phyloP scores from a whole-genome alignment of 2,888 invertebrate genomes.

The Drosophila macrospina region DNA sequence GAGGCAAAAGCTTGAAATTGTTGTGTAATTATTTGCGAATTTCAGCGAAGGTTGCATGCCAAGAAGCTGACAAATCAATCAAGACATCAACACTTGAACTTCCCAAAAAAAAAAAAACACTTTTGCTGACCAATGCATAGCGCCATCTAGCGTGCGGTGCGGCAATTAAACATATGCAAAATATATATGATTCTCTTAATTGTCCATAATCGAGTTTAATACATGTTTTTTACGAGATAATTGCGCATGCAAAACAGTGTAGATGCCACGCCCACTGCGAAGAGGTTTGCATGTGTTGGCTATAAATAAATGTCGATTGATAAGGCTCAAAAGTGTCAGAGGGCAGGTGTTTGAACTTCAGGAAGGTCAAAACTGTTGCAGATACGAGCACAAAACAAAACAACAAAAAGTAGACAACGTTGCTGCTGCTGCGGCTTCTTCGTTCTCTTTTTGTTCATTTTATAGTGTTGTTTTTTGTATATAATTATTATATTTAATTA shows the following conservation, averaged over 20 bases:
- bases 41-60: slow-evolving; percentile 58
- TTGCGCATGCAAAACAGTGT: slow-evolving; percentile 18
- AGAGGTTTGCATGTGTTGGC: slow-evolving; percentile 36
- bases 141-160: slow-evolving; percentile 36
- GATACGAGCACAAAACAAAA: slow-evolving; percentile 24
- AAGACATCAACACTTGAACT: slow-evolving; percentile 7
- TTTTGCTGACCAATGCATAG: slow-evolving; percentile 38
- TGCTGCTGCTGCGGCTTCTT: slow-evolving; percentile 3
- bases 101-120: too few relatives aligned
- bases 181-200: slow-evolving; percentile 13
- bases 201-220: slow-evolving; percentile 19
- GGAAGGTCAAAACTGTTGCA: slow-evolving; percentile 59
- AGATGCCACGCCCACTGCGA: slow-evolving; percentile 60
- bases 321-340: slow-evolving; percentile 65
- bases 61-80: slow-evolving; percentile 38
- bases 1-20: slow-evolving; percentile 26
- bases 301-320: slow-evolving; percentile 52
- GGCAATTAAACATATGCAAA: slow-evolving; percentile 24
- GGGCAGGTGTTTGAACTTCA: slow-evolving; percentile 75
- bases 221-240: slow-evolving; percentile 24
- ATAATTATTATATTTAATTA: too few relatives aligned
- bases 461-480: background rate
- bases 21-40: slow-evolving; percentile 61
- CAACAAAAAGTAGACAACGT: background rate
- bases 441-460: background rate